Percentiles rank a stretch among this genome's conserved stretches.
Evolutionary conservation across 2,113 vertebrate species (phyloP).

Genomic region (Willisornis vidua): DNA sequence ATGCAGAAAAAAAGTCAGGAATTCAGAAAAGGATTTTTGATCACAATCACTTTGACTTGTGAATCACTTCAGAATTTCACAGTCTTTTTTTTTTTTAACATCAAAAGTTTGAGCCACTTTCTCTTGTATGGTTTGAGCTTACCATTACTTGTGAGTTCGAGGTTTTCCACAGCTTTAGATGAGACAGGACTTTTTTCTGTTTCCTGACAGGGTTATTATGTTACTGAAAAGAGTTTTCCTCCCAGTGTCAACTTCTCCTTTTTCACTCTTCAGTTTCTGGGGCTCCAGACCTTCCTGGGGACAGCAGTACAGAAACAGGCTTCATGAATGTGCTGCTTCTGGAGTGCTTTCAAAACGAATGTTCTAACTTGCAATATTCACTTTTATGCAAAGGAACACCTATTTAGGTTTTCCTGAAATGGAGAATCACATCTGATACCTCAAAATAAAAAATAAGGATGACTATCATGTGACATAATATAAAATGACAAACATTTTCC

Average conservation of each 20-base stretch:
- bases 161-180: background rate
- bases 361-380: background rate
- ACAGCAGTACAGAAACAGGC: background rate
- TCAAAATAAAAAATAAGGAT: background rate
- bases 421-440: background rate
- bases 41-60: background rate
- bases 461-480: background rate
- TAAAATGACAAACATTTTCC: background rate
- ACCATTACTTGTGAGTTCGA: background rate
- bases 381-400: background rate
- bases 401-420: background rate
- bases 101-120: background rate
- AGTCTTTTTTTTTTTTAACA: background rate
- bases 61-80: background rate
- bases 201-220: background rate
- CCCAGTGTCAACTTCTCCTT: background rate
- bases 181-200: background rate
- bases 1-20: background rate
- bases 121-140: background rate
- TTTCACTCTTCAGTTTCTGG: background rate
- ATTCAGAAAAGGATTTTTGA: background rate
- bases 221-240: background rate
- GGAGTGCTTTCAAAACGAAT: background rate
- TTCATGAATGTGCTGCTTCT: background rate
- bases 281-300: background rate